phyloP scores from a whole-genome alignment of 2,113 vertebrate species.

The Cranoglanis bouderius region DNA sequence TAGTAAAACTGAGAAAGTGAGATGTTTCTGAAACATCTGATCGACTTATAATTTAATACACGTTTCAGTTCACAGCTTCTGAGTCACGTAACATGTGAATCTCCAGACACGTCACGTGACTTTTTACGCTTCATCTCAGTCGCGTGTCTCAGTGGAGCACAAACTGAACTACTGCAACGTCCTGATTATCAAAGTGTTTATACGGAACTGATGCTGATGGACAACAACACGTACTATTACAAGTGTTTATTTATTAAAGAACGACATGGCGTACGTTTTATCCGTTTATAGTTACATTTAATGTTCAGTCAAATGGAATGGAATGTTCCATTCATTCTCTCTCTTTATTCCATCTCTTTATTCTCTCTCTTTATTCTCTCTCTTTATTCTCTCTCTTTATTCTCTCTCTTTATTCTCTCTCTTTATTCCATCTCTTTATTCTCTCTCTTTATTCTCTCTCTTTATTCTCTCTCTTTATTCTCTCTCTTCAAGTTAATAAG shows the following conservation, averaged over 20 bases:
- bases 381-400: no score
- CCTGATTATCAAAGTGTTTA: background rate
- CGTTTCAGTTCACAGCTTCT: background rate
- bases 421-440: no score
- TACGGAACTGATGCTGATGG: background rate
- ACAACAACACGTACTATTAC: background rate
- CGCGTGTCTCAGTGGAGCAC: background rate
- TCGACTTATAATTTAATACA: background rate
- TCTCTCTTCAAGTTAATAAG: background rate
- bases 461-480: background rate
- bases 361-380: no score
- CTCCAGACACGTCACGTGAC: background rate
- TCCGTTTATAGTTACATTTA: background rate
- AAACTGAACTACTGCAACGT: background rate
- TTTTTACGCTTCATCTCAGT: background rate
- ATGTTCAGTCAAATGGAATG: no score
- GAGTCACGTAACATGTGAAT: no score
- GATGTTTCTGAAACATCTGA: no score
- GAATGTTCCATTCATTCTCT: no score
- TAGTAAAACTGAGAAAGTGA: no score
- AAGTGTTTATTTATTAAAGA: background rate
- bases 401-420: no score
- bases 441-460: no score
- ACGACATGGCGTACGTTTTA: background rate
- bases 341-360: no score